Percentiles rank a stretch among this genome's conserved stretches.
These are phyloP conservation scores for Ammodytes dubius DNA, from an alignment of 2,113 vertebrate species.

Conservation along the genomic window DNA sequence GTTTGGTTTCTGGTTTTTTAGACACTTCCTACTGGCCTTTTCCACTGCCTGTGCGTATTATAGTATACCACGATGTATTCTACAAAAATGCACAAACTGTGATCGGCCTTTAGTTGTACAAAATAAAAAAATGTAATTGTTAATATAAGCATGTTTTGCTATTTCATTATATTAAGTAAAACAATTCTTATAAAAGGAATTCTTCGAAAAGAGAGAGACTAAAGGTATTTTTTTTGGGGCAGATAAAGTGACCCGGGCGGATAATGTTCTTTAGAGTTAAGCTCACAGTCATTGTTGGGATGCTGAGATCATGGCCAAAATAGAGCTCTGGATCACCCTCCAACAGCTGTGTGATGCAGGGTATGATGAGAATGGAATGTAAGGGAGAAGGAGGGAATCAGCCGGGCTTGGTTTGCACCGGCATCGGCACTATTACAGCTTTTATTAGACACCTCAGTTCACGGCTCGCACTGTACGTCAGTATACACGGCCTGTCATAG, in stretches of 20 bases:
- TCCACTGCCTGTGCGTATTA: too few relatives aligned
- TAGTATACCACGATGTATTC: too few relatives aligned
- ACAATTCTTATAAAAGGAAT: background rate
- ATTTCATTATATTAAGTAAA: background rate
- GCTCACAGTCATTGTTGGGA: conserved; percentile 56
- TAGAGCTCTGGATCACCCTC: conserved; percentile 53
- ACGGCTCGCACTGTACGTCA: background rate
- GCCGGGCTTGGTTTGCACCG: conserved; percentile 57
- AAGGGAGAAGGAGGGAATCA: conserved; percentile 31
- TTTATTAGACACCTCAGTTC: conserved; percentile 14
- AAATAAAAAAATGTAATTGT: background rate
- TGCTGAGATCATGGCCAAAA: conserved; percentile 71
- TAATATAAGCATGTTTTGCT: too few relatives aligned
- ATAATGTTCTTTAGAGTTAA: conserved; percentile 67
- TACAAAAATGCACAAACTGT: too few relatives aligned
- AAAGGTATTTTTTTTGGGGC: background rate
- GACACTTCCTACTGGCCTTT: too few relatives aligned
- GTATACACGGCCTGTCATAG: background rate
- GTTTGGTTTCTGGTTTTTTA: too few relatives aligned
- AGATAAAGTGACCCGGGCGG: conserved; percentile 28
- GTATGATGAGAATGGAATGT: conserved; percentile 71
- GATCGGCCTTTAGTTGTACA: background rate
- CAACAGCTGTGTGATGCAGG: conserved; percentile 68
- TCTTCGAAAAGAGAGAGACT: background rate
- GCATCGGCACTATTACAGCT: conserved; percentile 18